Conservation (phyloP, 2,113 vertebrate species). For the Sturnus vulgaris region DNA sequence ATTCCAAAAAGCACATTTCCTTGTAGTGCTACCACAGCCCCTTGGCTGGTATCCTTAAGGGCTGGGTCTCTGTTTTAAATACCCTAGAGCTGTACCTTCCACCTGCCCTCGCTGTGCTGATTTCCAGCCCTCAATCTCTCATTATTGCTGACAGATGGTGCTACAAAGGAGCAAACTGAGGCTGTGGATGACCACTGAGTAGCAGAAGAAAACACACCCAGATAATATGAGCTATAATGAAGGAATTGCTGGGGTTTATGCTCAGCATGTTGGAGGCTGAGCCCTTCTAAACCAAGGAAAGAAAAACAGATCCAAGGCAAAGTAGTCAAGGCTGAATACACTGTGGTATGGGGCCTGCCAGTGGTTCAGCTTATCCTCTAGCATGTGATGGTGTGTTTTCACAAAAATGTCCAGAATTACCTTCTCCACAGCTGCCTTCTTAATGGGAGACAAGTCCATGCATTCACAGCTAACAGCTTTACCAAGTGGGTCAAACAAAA, state of each 20-base stretch:
- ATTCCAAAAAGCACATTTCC: neutral
- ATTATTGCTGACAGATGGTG: neutral
- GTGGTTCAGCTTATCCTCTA: neutral
- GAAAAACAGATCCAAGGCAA: neutral
- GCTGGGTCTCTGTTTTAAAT: neutral
- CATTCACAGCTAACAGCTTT: neutral
- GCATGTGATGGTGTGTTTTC: neutral
- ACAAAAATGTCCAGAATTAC: neutral
- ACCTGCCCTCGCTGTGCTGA: rapidly evolving
- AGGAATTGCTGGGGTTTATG: neutral
- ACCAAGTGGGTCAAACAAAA: neutral
- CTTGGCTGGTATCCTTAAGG: neutral
- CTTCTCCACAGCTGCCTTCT: neutral
- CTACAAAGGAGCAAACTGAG: neutral
- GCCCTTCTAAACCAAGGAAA: neutral
- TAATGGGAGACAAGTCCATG: neutral
- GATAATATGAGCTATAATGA: neutral
- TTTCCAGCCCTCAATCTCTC: neutral
- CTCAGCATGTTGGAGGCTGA: neutral
- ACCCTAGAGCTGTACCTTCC: neutral
- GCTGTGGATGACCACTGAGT: neutral
- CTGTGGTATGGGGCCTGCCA: neutral
- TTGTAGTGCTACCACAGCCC: neutral
- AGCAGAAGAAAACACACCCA: neutral
- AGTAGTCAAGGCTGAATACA: neutral